Conservation (phyloP, 35 echinoderm and acorn worm genomes). For the Acanthaster planci region DNA sequence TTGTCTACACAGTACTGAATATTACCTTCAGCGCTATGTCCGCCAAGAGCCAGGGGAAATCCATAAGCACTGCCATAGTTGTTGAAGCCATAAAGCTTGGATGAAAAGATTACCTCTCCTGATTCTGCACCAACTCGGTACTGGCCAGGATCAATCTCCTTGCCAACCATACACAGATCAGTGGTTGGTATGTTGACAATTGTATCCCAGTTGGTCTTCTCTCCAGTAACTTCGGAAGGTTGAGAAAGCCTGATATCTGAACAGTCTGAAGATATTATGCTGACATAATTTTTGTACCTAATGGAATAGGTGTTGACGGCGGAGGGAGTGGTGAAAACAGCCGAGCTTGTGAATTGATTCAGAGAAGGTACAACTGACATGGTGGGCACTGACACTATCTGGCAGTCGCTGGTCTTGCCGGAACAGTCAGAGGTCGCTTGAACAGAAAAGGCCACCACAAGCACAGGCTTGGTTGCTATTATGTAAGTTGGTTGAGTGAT, state of each 20-base stretch:
- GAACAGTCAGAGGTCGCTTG: background rate
- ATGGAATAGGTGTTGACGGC: background rate
- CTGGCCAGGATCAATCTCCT: background rate
- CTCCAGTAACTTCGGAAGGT: background rate
- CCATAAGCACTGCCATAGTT: slow-evolving; percentile 10
- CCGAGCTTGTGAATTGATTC: background rate
- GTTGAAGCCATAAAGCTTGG: slow-evolving; percentile 7
- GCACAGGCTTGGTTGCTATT: background rate
- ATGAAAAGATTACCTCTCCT: background rate
- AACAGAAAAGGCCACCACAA: slow-evolving; percentile 8
- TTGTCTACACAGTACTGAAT: too few relatives aligned
- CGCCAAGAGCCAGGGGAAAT: background rate
- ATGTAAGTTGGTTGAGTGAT: slow-evolving; percentile 5
- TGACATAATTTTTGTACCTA: background rate
- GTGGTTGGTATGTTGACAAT: background rate
- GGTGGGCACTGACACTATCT: background rate
- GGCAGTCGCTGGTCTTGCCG: background rate
- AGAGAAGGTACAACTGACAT: slow-evolving; percentile 14
- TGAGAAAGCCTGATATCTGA: slow-evolving; percentile 9
- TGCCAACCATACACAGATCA: background rate
- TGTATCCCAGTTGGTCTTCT: background rate
- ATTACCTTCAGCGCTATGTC: too few relatives aligned
- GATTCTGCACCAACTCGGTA: background rate
- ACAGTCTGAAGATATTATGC: background rate
- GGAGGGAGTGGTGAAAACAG: background rate